Percentiles rank a stretch among this genome's conserved stretches.
Conservation (phyloP, 2,797 vertebrate genomes). For the Sebastes oblongus region DNA sequence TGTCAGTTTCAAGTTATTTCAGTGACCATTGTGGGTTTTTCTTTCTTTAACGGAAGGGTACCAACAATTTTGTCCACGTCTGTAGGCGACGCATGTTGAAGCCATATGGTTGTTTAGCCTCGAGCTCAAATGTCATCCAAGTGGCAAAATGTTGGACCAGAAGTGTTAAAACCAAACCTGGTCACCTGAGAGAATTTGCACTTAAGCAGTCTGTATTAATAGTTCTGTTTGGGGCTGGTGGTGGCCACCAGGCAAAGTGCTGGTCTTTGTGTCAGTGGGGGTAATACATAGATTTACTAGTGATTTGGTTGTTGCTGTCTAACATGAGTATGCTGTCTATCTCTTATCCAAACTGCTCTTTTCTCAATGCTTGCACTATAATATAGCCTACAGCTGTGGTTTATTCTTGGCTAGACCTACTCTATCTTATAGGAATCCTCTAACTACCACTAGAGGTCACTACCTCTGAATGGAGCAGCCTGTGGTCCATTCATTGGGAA, state of each 20-base stretch:
- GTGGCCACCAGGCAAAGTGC: neutral
- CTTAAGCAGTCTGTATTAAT: conserved; percentile 37
- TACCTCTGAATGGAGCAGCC: neutral
- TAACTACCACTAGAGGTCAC: neutral
- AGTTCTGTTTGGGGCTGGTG: conserved; percentile 17
- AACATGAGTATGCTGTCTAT: neutral
- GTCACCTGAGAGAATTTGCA: conserved; percentile 18
- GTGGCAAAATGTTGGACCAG: conserved; percentile 22
- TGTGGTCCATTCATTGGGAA: neutral
- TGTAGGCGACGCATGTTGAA: neutral
- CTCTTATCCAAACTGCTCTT: neutral
- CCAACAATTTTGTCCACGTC: no score
- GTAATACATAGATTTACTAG: neutral
- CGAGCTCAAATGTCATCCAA: conserved; percentile 19
- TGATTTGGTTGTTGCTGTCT: neutral
- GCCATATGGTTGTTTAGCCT: neutral
- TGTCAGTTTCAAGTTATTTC: no score
- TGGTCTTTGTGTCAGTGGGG: neutral
- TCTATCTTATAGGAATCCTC: neutral
- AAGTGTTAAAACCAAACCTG: conserved; percentile 22
- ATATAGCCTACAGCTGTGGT: neutral
- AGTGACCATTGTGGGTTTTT: no score
- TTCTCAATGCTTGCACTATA: neutral
- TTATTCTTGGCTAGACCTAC: neutral
- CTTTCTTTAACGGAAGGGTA: no score